Conservation (phyloP, 1,140 invertebrate genomes). For the Lordiphosa clarofinis region DNA sequence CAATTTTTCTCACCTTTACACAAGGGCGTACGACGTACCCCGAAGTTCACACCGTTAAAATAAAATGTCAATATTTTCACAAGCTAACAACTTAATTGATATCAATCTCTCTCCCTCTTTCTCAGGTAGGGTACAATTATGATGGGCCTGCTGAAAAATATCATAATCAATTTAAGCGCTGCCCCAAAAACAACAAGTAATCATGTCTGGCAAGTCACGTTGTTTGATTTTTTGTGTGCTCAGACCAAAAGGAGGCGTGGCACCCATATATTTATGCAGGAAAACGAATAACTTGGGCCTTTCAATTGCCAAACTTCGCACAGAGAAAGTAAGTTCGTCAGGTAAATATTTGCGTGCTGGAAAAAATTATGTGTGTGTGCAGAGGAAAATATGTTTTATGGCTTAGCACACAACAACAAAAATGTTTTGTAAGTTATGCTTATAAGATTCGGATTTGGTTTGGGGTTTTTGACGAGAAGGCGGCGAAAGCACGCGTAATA, state of each 20-base stretch:
- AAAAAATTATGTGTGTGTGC: slow-evolving; percentile 8
- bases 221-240: slow-evolving; percentile 41
- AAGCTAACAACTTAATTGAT: too few relatives aligned
- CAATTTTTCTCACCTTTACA: too few relatives aligned
- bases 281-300: slow-evolving; percentile 27
- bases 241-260: slow-evolving; percentile 16
- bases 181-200: slow-evolving; percentile 23
- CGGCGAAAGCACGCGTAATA: neutral
- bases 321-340: slow-evolving; percentile 29
- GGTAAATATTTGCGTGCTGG: slow-evolving; percentile 43
- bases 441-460: neutral
- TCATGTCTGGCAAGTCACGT: slow-evolving; percentile 20
- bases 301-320: slow-evolving; percentile 31
- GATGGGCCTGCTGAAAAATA: slow-evolving; percentile 23
- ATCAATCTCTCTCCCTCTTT: too few relatives aligned
- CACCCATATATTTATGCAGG: neutral
- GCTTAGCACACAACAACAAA: slow-evolving; percentile 5
- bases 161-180: slow-evolving; percentile 53
- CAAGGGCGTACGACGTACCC: too few relatives aligned
- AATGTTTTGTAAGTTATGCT: slow-evolving; percentile 10
- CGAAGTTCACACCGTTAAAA: too few relatives aligned
- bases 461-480: neutral
- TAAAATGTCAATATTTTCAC: too few relatives aligned
- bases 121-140: slow-evolving; percentile 4
- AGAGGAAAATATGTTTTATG: slow-evolving; percentile 13